A percentile compares a stretch with the other conserved stretches of the same genome.
Conservation (phyloP, 2,888 invertebrate species). For the Melanophora roralis region DNA sequence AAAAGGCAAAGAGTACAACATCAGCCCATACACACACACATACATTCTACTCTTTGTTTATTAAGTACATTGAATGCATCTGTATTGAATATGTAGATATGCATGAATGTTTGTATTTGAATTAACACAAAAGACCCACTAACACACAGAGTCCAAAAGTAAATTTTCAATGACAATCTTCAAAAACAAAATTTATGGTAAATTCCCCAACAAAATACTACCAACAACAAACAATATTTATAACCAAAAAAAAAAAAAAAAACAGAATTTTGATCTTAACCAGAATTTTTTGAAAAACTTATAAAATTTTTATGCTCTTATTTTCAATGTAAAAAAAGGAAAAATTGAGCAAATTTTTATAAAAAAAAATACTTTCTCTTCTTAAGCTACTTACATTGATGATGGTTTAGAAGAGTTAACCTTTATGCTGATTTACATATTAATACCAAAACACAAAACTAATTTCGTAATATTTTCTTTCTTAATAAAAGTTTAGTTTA, state of each 20-base stretch:
- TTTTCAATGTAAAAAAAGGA: background rate
- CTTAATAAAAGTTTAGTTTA: slow-evolving; percentile 29
- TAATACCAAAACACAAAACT: too few relatives aligned
- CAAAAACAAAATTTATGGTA: slow-evolving; percentile 8
- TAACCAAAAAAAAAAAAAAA: too few relatives aligned
- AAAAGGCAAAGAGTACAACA: slow-evolving; percentile 15
- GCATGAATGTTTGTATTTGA: background rate
- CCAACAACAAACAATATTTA: too few relatives aligned
- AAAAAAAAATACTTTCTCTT: slow-evolving; percentile 6
- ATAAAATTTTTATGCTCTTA: too few relatives aligned
- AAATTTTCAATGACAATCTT: slow-evolving; percentile 60
- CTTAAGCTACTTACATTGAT: background rate
- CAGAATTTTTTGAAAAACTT: too few relatives aligned
- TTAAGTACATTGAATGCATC: too few relatives aligned
- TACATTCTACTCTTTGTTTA: background rate
- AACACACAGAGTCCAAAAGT: background rate
- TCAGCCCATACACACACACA: background rate
- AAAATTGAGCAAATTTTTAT: background rate
- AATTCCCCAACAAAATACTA: slow-evolving; percentile 31
- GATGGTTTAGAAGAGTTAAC: background rate
- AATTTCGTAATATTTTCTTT: slow-evolving; percentile 10
- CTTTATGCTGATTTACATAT: too few relatives aligned
- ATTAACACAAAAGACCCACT: background rate
- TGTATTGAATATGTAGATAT: background rate
- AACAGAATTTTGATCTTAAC: too few relatives aligned